Base-by-base conservation (phyloP, 2,113 vertebrate species). In the Nyctereutes procyonoides region DNA sequence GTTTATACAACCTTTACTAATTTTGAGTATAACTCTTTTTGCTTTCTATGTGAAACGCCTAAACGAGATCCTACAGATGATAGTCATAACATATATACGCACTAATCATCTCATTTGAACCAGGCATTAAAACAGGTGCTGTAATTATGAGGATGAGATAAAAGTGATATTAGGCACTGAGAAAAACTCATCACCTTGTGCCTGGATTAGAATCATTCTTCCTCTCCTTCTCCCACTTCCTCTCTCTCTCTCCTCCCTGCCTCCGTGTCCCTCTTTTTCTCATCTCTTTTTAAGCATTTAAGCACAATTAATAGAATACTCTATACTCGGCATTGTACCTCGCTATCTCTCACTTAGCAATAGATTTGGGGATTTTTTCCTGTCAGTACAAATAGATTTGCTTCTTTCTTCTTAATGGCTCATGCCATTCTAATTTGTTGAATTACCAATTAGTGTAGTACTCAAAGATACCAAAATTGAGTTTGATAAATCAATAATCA, bases 401-500 rank as follows among this genome's bases (percentile, higher is more conserved):
- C 55, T 55, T 87, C 1, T 7, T 38, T 77, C 17, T 88, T 95
- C 43, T 73, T 93, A 67, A 84, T 63, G 20, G 13, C 24, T 73
- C 38, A 43, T 81, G 22, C 2, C 6, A 67, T 82, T 73, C 88
- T 84, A 85, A 71, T 92, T 85, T 53, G 26, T 71, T 86, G n/a
- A 95, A 81, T 95, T 82, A 88, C 38, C 19, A 93, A 83, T 93
- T 67, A 93, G 2, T n/a, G 74, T 71, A 77, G 58, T 79, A 93
- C 10, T 94, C 35, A 73, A 81, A 80, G 77, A 85, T n/a, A 67
- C 19, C 28, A 95, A 51, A 67, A 30, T 53, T 17, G 58, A 88
- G 5, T 2, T 60, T 89, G 63, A 88, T 51, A 81, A 60, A 38
- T 96, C 73, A 79, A 88, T 85, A 58, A 77, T 30, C 69, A 94